phyloP scores from a whole-genome alignment of 2,113 vertebrate species.

The Prunella fulvescens region DNA sequence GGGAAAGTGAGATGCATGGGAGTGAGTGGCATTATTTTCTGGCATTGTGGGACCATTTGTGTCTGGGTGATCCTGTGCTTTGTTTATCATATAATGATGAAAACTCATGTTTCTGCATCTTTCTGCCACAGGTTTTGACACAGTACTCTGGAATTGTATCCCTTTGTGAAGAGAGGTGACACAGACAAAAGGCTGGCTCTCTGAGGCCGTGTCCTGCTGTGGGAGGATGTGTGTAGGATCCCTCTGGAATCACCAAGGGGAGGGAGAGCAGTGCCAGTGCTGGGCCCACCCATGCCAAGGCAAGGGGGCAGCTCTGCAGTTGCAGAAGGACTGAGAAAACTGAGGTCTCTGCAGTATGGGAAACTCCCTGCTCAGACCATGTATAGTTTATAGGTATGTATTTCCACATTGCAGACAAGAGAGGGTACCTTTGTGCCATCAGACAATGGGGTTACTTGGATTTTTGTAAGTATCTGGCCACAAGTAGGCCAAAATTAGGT shows the following conservation, averaged over 20 bases:
- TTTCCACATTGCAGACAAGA: background rate
- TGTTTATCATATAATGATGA: background rate
- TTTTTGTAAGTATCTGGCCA: background rate
- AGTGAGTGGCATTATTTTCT: background rate
- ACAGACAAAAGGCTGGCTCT: background rate
- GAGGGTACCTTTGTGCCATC: background rate
- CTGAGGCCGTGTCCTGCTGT: fast-evolving
- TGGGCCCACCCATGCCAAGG: fast-evolving
- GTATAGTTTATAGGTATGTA: background rate
- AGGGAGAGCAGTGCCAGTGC: background rate
- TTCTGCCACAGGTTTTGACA: background rate
- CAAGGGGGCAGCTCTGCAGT: fast-evolving
- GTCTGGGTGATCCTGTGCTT: background rate
- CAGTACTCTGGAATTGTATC: background rate
- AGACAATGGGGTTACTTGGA: background rate
- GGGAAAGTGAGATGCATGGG: background rate
- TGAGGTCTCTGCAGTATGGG: background rate
- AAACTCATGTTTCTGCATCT: background rate
- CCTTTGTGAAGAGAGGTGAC: background rate
- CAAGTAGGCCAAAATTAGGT: background rate
- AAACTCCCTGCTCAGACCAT: background rate
- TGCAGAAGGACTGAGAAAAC: background rate
- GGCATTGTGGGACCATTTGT: background rate
- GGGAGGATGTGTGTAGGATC: too few species aligned
- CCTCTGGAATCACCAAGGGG: background rate